These are phyloP conservation scores for Alligator sinensis DNA, from an alignment of 2,113 vertebrate species.

Conservation along the genomic window DNA sequence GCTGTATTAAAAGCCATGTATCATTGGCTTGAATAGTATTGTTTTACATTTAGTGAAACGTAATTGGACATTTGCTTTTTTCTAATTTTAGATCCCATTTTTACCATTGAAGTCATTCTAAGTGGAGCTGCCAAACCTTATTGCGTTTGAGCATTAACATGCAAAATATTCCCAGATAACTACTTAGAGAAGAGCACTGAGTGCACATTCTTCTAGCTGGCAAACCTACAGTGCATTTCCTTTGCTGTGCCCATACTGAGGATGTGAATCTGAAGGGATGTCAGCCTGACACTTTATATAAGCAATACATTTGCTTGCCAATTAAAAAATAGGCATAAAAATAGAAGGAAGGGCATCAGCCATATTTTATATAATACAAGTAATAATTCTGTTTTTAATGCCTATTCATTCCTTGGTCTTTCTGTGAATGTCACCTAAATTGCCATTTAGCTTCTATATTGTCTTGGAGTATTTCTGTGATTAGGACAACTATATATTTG, in stretches of 20 bases:
- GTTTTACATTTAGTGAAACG: not conserved
- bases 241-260: not conserved
- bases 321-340: not conserved
- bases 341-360: not conserved
- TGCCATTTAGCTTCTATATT: not conserved
- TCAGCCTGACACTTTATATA: not conserved
- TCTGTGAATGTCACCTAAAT: not conserved
- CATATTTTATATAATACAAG: not conserved
- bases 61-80: not conserved
- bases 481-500: not conserved
- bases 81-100: not conserved
- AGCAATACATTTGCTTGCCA: not conserved
- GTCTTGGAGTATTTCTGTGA: not conserved
- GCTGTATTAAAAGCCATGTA: not conserved
- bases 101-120: not conserved
- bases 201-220: not conserved
- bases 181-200: not conserved
- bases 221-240: not conserved
- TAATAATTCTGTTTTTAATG: not conserved
- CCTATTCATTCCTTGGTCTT: not conserved
- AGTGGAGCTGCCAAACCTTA: not conserved
- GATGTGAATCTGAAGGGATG: not conserved
- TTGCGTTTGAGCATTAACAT: not conserved
- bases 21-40: not conserved
- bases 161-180: not conserved